These are phyloP conservation scores for Dasypolia templi DNA, from an alignment of 2,888 invertebrate genomes.

Conservation along the genomic window DNA sequence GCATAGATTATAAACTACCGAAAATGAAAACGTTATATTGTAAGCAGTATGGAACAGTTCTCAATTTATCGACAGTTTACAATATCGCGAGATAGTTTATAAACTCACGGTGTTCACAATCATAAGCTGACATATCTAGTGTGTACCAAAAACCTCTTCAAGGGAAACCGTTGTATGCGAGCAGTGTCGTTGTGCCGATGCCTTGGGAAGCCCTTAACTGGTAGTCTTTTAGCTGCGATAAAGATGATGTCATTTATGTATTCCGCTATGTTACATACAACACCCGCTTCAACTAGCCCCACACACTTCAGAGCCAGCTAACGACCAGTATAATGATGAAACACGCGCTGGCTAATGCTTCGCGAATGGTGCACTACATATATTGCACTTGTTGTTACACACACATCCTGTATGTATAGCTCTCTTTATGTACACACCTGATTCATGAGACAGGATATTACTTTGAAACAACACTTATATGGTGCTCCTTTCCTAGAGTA, in stretches of 20 bases:
- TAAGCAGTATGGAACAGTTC: no score
- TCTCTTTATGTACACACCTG: constrained; percentile 11
- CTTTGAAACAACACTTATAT: constrained; percentile 19
- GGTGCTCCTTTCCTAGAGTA: no score
- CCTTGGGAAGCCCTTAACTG: neutral
- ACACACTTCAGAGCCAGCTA: constrained; percentile 20
- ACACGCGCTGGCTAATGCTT: constrained; percentile 57
- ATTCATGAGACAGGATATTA: constrained; percentile 14
- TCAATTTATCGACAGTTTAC: no score
- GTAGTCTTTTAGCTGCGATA: neutral
- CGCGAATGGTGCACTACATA: constrained; percentile 44
- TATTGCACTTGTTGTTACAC: constrained; percentile 44
- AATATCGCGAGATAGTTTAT: no score
- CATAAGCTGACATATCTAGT: no score
- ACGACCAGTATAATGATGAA: constrained; percentile 63
- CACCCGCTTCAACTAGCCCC: constrained; percentile 28
- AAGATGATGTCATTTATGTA: neutral
- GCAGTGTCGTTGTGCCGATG: neutral
- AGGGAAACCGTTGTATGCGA: no score
- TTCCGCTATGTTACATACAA: neutral
- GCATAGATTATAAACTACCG: no score
- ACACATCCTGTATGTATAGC: neutral
- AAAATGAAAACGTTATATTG: no score
- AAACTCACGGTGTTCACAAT: no score
- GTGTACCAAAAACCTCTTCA: neutral